Evolutionary conservation across 2,888 invertebrate species (phyloP), one percentile per base, ranked within the genome.

Genomic region (Leptothorax acervorum): DNA sequence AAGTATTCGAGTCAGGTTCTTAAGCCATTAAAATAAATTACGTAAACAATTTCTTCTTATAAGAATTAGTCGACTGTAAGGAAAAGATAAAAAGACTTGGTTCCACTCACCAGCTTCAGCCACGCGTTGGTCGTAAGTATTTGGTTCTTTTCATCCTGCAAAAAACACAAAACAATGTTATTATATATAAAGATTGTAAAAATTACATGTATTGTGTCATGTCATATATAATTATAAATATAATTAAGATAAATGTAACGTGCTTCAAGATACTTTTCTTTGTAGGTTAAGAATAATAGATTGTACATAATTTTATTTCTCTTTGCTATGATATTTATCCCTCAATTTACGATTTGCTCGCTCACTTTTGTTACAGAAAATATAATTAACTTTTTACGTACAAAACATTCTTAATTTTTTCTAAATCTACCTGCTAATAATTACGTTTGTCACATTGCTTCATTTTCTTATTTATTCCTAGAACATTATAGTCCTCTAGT

Each of bases 91-190:
- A 55, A 51, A 39, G 3, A 51, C 0, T 48, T 55, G 23, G 8
- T 55, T 68, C 31, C 96, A 98, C 98, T 98, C 97, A 99, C 99
- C 98, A 99, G 97, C 96, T 98, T 98, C 95, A 99, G 97, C 99
- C 99, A 99, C 96, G 99, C 98, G 96, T 99, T 99, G 96, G 99
- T 98, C 95, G 98, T 98, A 96, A 99, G 97, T 96, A 99, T 98
- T 97, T 99, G 99, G 96, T 98, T 99, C 97, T 99, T 99, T 97
- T 99, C 99, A 96, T 99, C 99, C 99, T 99, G 97, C 95, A 97
- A 94, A 86, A 87, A 86, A 82, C 75, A 83, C 78, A 89, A 81
- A 79, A 87, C 78, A 85, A 85, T 71, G 12, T 73, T 73, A 73
- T 8, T 79, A 57, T 31, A 48, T 2, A 57, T 2, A 23, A 23